These are phyloP conservation scores for Onthophagus sagittarius DNA, from an alignment of 2,888 invertebrate species.

Conservation along the genomic window DNA sequence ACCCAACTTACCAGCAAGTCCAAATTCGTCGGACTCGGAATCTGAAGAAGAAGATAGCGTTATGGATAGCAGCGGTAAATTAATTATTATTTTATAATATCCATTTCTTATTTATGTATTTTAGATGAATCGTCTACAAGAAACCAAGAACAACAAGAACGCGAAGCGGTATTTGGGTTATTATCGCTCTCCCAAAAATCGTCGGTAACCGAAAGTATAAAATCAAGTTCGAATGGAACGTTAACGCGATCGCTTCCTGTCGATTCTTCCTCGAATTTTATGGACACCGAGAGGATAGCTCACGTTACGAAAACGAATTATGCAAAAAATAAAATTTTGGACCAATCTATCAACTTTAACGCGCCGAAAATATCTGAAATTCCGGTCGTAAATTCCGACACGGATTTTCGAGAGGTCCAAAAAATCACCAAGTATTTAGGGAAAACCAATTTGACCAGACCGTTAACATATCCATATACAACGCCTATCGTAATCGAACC, in stretches of 20 bases:
- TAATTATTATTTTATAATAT: neutral
- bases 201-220: slow-evolving; percentile 33
- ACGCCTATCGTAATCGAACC: slow-evolving; percentile 12
- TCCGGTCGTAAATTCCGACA: slow-evolving; percentile 18
- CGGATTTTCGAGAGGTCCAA: slow-evolving; percentile 28
- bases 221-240: slow-evolving; percentile 23
- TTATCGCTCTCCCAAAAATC: slow-evolving; percentile 66
- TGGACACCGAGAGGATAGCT: slow-evolving; percentile 46
- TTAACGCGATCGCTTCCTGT: slow-evolving; percentile 20
- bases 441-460: slow-evolving; percentile 55
- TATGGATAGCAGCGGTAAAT: slow-evolving; percentile 66
- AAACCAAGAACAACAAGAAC: slow-evolving; percentile 59
- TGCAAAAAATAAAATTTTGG: slow-evolving; percentile 46
- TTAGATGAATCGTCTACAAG: slow-evolving; percentile 62
- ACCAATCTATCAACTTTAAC: slow-evolving; percentile 34
- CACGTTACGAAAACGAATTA: slow-evolving; percentile 46
- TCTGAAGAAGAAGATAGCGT: slow-evolving; percentile 61
- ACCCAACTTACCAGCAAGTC: slow-evolving; percentile 48
- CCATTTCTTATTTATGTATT: neutral
- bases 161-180: slow-evolving; percentile 81
- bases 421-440: slow-evolving; percentile 40
- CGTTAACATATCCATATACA: slow-evolving; percentile 66
- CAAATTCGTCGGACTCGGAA: slow-evolving; percentile 45
- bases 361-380: slow-evolving; percentile 27
- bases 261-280: slow-evolving; percentile 33